These are phyloP conservation scores for Crotophaga sulcirostris DNA, from an alignment of 2,113 vertebrate genomes.

Conservation along the genomic window DNA sequence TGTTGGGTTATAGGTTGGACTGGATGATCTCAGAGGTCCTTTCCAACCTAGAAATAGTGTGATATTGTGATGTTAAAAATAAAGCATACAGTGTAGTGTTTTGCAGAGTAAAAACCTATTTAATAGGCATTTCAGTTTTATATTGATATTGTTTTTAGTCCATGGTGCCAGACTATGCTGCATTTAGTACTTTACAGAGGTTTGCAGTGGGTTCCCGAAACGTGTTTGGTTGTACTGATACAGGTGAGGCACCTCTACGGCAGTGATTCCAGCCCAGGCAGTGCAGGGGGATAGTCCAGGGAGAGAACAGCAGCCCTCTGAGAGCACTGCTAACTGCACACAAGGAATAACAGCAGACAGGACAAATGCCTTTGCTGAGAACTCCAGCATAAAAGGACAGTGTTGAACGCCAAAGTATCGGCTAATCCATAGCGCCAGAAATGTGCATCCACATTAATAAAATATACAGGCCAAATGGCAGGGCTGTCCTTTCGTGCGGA, in stretches of 20 bases:
- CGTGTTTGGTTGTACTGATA: not conserved
- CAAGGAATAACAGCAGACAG: not conserved
- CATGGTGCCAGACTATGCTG: not conserved
- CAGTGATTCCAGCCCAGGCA: not conserved
- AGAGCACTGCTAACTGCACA: not conserved
- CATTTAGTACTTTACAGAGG: not conserved
- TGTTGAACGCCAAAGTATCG: not conserved
- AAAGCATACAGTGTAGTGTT: not conserved
- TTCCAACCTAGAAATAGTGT: no score
- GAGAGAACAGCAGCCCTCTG: not conserved
- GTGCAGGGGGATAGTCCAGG: not conserved
- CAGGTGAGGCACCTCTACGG: not conserved
- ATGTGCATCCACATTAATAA: not conserved
- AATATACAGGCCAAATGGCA: not conserved
- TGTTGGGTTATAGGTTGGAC: no score
- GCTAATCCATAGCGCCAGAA: not conserved
- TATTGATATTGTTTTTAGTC: not conserved
- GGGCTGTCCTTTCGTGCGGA: not conserved
- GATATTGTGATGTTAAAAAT: no score
- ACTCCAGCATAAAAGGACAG: not conserved
- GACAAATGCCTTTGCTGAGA: not conserved
- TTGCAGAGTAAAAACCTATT: not conserved
- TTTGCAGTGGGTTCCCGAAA: not conserved
- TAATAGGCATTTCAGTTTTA: not conserved
- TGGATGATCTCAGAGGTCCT: no score